Base-by-base conservation (phyloP, 2,888 invertebrate genomes). In the Perizoma affinitatum region DNA sequence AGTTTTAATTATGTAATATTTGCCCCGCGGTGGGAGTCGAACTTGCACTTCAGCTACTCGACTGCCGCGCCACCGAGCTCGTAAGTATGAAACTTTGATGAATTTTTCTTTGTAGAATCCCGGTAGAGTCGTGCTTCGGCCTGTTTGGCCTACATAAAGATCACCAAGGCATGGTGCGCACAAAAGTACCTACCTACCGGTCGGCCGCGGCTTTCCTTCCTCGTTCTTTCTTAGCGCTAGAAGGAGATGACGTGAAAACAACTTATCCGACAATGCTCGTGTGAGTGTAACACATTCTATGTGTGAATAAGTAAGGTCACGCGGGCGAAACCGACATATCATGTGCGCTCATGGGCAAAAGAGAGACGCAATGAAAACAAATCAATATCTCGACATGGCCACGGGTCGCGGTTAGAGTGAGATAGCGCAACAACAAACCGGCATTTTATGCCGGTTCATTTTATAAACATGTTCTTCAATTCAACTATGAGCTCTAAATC, bases 351-450 rank as follows among this genome's bases (percentile, higher is more conserved):
- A 77, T 77, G 80, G 73, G 90, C 69, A 76, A 78, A 86, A 91
- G 76, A 84, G 92, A 89, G 93, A 90, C 82, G 88, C 88, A 87
- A 87, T 89, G 92, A 93, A 92, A 93, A 93, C 93, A 93, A 93
- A 93, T 92, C 90, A 90, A 92, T 91, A 90, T 88, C 87, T 85
- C 82, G 78, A 73, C 67, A 22, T 22, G 22, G 22, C 22, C 22
- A 77, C 76, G 83, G 85, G 86, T 84, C 80, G 83, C 84, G 80
- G 75, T 79, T 22, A 79, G 90, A 90, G 78, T 81, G 91, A 88
- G 92, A 90, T 78, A 78, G 87, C 85, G 84, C 83, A 88, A 91
- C 81, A 92, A 91, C 91, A 91, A 91, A 92, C 90, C 89, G 88
- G 90, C 89, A 86, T 86, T 86, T 84, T 82, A 76, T 83, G 83